Base-by-base conservation (phyloP, 37 sponge, comb jelly and placozoan genomes). In the Hormiphora californensis region DNA sequence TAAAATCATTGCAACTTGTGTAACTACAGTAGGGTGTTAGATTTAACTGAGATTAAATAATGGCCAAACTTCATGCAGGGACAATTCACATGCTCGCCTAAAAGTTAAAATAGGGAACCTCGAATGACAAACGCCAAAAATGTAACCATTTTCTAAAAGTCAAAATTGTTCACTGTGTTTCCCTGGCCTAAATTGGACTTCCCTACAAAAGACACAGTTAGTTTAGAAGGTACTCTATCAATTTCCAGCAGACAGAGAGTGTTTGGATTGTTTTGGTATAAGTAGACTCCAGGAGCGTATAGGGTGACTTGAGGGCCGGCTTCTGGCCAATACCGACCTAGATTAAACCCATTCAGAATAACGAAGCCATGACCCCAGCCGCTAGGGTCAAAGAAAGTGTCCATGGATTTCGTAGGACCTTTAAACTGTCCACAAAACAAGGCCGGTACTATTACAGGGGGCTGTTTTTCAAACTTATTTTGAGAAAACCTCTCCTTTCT, bases 291-390 rank as follows among this genome's bases (percentile, higher is more conserved):
- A 0, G 96, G 96, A n/a, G 92, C 87, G 69, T 93, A 96, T 1
- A 96, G 94, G 5, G 94, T 89, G 35, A 87, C 40, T 61, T 93
- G 96, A 4, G 96, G 96, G 41, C 96, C 96, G 22, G 89, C 85
- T 0, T 57, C 73, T 7, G 67, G 67, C 96, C 96, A 96, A 67
- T 94, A 96, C 23, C 96, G 86, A 30, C 96, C 96, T 31, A 96
- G 21, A 57, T 94, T 94, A 0, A 91, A 88, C 15, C 91, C 92
- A 73, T 96, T 96, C 37, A 96, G 85, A 55, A 91, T 88, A n/a
- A 93, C 87, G 17, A 91, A 73, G 23, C 96, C 96, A 57, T 94
- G 92, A 0, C 81, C 87, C 96, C 96, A 96, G 0, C 91, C 92
- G 89, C 67, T 25, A 39, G 67, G 67, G 37, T 65, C 67, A 7